Evolutionary conservation across 2,113 vertebrate species (phyloP).

Genomic region (Chlorocebus sabaeus): DNA sequence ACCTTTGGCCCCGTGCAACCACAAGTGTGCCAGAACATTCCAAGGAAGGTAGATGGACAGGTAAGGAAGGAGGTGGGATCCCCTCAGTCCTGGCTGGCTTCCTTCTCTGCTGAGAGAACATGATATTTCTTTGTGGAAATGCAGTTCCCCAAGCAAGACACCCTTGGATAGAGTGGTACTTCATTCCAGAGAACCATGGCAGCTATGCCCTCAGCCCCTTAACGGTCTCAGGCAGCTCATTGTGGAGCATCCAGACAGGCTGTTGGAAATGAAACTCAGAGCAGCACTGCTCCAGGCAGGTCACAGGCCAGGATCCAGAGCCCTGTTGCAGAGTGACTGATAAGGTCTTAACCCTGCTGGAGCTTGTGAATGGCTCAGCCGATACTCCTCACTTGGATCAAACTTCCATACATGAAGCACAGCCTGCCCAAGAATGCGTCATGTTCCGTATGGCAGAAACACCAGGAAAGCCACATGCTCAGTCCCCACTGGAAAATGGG

Average conservation of each 20-base stretch:
- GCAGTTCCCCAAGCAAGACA: neutral
- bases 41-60: neutral
- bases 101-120: neutral
- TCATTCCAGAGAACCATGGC: neutral
- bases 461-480: neutral
- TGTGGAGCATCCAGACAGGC: neutral
- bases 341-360: neutral
- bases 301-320: neutral
- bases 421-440: neutral
- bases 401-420: neutral
- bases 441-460: neutral
- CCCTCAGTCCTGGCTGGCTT: neutral
- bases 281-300: neutral
- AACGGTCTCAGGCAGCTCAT: slow-evolving; percentile 10
- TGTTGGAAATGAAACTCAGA: neutral
- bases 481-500: neutral
- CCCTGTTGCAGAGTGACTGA: neutral
- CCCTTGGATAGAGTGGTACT: neutral
- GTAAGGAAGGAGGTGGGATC: neutral
- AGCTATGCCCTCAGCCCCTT: neutral
- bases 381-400: neutral
- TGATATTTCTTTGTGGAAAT: neutral
- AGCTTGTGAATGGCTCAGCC: neutral
- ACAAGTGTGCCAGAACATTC: neutral
- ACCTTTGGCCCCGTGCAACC: neutral